Percentiles rank a stretch among this genome's conserved stretches.
Conservation (phyloP, 2,888 invertebrate genomes). For the Agapostemon virescens region DNA sequence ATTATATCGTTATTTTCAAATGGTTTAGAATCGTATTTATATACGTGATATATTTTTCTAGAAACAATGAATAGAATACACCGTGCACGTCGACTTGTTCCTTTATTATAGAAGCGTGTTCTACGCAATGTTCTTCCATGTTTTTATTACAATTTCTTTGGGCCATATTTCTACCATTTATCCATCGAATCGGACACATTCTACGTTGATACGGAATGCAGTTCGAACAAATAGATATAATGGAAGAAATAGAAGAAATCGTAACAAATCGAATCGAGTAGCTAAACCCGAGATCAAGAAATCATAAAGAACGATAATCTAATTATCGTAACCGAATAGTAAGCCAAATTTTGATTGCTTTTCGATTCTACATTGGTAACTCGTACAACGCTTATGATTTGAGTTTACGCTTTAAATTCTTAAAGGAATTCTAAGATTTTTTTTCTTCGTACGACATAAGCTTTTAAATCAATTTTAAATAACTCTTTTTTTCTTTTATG, state of each 20-base stretch:
- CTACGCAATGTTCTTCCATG: conserved; percentile 37
- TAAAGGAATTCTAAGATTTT: background rate
- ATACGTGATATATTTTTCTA: background rate
- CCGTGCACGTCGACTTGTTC: too few relatives aligned
- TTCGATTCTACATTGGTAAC: background rate
- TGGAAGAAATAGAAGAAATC: background rate
- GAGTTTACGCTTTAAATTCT: background rate
- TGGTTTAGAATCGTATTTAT: background rate
- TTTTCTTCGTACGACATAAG: background rate
- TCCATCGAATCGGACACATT: background rate
- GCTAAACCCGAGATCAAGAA: background rate
- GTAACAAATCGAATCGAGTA: background rate
- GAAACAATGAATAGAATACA: background rate
- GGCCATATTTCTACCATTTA: background rate
- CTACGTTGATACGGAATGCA: background rate
- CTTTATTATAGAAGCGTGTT: background rate
- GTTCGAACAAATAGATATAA: background rate
- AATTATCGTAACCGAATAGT: background rate
- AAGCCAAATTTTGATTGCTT: background rate
- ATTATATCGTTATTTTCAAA: background rate
- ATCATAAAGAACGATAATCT: background rate
- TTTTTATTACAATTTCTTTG: background rate
- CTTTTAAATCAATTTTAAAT: too few relatives aligned
- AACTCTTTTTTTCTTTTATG: too few relatives aligned
- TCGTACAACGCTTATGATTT: background rate